Percentiles rank a stretch among this genome's conserved stretches.
Conservation (phyloP, 2,797 vertebrate species). For the Picus viridis region DNA sequence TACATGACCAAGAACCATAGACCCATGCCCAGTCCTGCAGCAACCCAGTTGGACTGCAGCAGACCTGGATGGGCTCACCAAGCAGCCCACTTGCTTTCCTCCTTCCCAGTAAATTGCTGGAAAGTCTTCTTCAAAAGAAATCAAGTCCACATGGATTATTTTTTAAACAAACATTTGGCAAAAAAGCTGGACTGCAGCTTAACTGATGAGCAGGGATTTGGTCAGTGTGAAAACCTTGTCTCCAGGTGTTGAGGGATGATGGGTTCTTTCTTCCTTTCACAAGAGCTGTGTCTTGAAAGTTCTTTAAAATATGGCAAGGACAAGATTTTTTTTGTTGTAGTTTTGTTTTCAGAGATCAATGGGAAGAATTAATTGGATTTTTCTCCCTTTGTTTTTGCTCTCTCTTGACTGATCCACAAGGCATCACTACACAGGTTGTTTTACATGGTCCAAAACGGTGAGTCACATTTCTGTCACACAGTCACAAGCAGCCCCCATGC, state of each 20-base stretch:
- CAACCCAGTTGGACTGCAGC: neutral
- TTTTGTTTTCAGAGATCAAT: neutral
- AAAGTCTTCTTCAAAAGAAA: neutral
- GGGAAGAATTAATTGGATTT: neutral
- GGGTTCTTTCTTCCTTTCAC: neutral
- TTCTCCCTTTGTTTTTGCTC: neutral
- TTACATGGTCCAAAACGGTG: neutral
- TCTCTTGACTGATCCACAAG: neutral
- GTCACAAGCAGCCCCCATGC: neutral
- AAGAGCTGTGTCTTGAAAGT: neutral
- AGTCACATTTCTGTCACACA: neutral
- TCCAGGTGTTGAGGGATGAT: rapidly evolving
- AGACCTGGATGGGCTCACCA: too few relatives aligned
- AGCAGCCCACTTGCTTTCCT: neutral
- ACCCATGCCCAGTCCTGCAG: neutral
- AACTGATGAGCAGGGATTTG: neutral
- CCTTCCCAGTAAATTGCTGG: neutral
- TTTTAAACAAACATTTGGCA: neutral
- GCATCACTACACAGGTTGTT: neutral
- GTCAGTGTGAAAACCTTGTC: neutral
- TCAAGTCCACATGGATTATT: neutral
- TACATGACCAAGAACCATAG: neutral
- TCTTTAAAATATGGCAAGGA: neutral
- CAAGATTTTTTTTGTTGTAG: neutral
- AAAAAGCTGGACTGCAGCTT: neutral